Percentiles rank a stretch among this genome's conserved stretches.
phyloP scores from a whole-genome alignment of 2,797 vertebrate genomes.

The Rhynchotus rufescens region DNA sequence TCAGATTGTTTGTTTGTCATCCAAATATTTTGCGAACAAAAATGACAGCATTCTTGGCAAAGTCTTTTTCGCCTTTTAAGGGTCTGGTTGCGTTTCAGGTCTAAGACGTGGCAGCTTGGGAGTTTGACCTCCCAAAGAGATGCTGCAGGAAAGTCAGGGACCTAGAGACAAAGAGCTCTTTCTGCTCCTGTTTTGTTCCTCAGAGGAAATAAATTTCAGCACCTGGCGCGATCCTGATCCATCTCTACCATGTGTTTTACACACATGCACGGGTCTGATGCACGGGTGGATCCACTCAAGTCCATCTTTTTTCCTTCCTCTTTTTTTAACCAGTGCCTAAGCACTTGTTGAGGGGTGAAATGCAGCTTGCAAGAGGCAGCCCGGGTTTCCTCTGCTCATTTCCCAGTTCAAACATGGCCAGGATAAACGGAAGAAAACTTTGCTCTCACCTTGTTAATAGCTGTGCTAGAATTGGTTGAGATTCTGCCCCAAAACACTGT shows the following conservation, averaged over 20 bases:
- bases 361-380: not conserved
- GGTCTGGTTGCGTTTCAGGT: not conserved
- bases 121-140: not conserved
- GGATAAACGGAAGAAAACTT: not conserved
- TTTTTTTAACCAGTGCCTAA: not conserved
- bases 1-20: not conserved
- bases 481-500: not conserved
- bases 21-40: conserved; percentile 9
- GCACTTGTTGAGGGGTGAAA: not conserved
- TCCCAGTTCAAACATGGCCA: not conserved
- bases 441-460: not conserved
- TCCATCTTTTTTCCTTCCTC: not conserved
- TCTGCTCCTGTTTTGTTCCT: not conserved
- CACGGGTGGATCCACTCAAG: not conserved
- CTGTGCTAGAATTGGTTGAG: not conserved
- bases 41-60: not conserved
- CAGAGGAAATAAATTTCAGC: not conserved
- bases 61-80: not conserved
- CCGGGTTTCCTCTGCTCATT: not conserved
- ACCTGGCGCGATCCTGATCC: not conserved
- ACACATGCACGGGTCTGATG: not conserved
- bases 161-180: not conserved
- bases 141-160: not conserved
- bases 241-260: not conserved
- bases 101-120: fast-evolving